These are phyloP conservation scores for Camelus dromedarius DNA, from an alignment of 2,113 vertebrate genomes.

Conservation along the genomic window DNA sequence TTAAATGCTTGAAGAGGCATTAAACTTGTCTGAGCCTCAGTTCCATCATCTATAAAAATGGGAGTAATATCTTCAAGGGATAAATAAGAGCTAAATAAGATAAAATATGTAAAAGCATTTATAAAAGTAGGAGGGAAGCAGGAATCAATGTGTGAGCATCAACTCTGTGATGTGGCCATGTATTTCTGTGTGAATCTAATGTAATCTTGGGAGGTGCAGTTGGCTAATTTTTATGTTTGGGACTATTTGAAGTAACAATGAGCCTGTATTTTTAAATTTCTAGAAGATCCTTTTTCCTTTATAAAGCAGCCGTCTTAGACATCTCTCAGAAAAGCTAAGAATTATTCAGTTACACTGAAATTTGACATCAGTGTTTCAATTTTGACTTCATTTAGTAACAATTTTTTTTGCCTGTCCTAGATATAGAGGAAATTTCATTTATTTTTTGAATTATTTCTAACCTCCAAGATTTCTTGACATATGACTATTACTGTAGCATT, in stretches of 20 bases:
- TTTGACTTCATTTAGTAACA: conserved; percentile 59
- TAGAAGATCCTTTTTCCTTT: conserved; percentile 18
- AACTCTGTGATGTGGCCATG: not conserved
- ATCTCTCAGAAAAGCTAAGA: conserved; percentile 55
- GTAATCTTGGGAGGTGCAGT: not conserved
- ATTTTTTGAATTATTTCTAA: conserved; percentile 63
- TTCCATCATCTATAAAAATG: conserved; percentile 47
- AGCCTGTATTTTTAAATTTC: conserved; percentile 42
- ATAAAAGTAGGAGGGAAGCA: not conserved
- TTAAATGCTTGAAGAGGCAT: not conserved
- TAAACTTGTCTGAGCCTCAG: conserved; percentile 1
- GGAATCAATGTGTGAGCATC: not conserved
- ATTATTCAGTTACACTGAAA: conserved; percentile 41
- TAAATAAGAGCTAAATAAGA: conserved; percentile 13
- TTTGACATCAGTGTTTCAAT: conserved; percentile 49
- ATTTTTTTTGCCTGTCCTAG: conserved; percentile 16
- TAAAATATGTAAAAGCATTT: conserved; percentile 23
- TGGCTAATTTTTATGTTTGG: conserved; percentile 38
- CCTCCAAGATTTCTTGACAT: conserved; percentile 48
- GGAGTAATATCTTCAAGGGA: not conserved
- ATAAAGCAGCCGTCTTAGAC: conserved; percentile 43
- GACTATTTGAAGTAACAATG: conserved; percentile 50
- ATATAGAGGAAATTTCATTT: conserved; percentile 19
- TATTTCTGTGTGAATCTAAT: not conserved
- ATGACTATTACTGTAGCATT: not conserved